Conservation (phyloP, 2,888 invertebrate species). For the Tenthredo scrophulariae region DNA sequence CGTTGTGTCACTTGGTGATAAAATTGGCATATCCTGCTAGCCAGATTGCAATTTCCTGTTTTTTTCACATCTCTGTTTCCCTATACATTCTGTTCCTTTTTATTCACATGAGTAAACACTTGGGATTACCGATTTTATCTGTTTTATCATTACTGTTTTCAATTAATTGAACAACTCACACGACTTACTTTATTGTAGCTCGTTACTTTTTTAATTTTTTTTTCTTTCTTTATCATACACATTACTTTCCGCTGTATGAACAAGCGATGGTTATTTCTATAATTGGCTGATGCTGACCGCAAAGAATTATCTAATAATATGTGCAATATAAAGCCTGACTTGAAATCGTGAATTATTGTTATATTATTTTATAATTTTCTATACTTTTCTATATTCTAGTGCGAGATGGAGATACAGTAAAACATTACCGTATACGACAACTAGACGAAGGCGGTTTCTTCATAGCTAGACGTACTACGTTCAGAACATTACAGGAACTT, state of each 20-base stretch:
- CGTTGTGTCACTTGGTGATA: slow-evolving; percentile 51
- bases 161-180: neutral
- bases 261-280: neutral
- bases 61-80: slow-evolving; percentile 39
- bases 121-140: neutral
- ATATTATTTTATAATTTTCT: neutral
- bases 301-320: neutral
- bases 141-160: neutral
- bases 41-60: slow-evolving; percentile 56
- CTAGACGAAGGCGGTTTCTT: slow-evolving; percentile 99
- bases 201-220: neutral
- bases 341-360: neutral
- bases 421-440: slow-evolving; percentile 99
- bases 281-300: neutral
- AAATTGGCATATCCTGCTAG: slow-evolving; percentile 56
- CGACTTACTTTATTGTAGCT: neutral
- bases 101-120: neutral
- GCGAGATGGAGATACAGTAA: slow-evolving; percentile 99
- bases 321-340: neutral
- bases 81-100: neutral
- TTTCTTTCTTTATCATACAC: neutral
- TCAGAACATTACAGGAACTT: slow-evolving; percentile 97
- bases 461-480: slow-evolving; percentile 98
- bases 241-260: neutral
- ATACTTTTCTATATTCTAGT: slow-evolving; percentile 81